A percentile compares a stretch with the other conserved stretches of the same genome.
Conservation (phyloP, 2,113 vertebrate genomes). For the Nannospalax galili region DNA sequence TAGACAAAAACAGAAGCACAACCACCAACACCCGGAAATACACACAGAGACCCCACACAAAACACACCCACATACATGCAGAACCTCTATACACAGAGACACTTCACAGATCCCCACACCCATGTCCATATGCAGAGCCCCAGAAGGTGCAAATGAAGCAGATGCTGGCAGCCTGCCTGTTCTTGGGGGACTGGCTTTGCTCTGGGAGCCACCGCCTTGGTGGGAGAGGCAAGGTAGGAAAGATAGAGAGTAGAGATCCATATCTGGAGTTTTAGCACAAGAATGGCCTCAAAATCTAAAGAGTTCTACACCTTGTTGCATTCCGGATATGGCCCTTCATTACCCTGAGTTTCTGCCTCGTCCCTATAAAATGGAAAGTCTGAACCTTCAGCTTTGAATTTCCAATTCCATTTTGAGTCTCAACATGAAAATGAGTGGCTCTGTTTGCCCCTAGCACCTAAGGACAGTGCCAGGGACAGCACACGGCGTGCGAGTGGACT, state of each 20-base stretch:
- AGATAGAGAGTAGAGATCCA: not conserved
- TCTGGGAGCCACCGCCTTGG: too few species aligned
- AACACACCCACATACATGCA: not conserved
- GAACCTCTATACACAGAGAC: not conserved
- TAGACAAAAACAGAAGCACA: not conserved
- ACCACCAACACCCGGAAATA: not conserved
- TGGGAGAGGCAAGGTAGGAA: not conserved
- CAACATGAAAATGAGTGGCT: not conserved
- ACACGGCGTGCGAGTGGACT: not conserved
- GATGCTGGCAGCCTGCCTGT: not conserved
- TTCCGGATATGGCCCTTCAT: too few species aligned
- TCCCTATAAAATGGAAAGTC: not conserved
- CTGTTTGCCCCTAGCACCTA: not conserved
- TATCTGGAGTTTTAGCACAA: not conserved
- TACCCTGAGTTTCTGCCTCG: not conserved
- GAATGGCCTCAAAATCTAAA: not conserved
- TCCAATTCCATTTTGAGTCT: not conserved
- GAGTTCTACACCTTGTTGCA: not conserved
- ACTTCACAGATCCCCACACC: not conserved
- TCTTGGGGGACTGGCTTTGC: not conserved
- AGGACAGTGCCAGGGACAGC: too few species aligned
- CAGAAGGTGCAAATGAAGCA: not conserved
- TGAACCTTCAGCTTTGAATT: not conserved
- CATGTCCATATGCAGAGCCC: not conserved
- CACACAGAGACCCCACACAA: not conserved